phyloP scores from a whole-genome alignment of 2,797 vertebrate species.

The Melanogrammus aeglefinus region DNA sequence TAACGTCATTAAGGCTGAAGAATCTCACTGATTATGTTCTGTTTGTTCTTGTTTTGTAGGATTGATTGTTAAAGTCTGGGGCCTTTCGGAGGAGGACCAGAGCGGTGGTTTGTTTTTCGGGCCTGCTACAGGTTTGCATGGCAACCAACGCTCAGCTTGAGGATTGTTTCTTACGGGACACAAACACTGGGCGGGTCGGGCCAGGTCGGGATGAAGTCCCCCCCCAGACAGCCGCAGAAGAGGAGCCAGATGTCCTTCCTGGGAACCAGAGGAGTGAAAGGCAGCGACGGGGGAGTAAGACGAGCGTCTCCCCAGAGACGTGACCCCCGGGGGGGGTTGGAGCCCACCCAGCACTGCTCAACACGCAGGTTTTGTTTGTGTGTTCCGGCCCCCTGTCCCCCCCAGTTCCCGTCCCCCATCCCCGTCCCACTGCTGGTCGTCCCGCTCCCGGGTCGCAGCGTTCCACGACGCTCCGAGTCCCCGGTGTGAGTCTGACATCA shows the following conservation, averaged over 20 bases:
- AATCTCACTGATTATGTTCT: conserved; percentile 32
- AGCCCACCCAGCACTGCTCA: no score
- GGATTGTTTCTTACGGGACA: conserved; percentile 1
- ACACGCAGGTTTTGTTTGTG: neutral
- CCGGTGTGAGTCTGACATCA: conserved; percentile 1
- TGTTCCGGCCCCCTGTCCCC: neutral
- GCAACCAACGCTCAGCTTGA: conserved; percentile 36
- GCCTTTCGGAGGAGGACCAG: conserved; percentile 39
- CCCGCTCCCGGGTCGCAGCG: neutral
- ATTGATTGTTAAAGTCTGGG: conserved; percentile 33
- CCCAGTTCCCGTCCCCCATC: no score
- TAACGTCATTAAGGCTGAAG: conserved; percentile 56
- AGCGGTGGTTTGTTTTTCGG: neutral
- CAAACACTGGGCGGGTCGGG: conserved; percentile 22
- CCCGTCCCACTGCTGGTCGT: neutral
- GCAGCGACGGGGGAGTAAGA: conserved; percentile 77
- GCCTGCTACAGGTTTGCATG: conserved; percentile 55
- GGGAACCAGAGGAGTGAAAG: conserved; percentile 57
- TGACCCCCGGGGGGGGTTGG: neutral
- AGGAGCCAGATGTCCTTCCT: conserved; percentile 39
- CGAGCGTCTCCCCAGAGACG: conserved; percentile 62
- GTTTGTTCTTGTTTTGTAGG: conserved; percentile 12
- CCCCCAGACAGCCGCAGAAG: conserved; percentile 36
- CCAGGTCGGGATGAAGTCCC: conserved; percentile 26
- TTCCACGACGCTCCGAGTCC: conserved; percentile 12